Conservation (phyloP, 2,888 invertebrate species). For the Campoplex nolae region DNA sequence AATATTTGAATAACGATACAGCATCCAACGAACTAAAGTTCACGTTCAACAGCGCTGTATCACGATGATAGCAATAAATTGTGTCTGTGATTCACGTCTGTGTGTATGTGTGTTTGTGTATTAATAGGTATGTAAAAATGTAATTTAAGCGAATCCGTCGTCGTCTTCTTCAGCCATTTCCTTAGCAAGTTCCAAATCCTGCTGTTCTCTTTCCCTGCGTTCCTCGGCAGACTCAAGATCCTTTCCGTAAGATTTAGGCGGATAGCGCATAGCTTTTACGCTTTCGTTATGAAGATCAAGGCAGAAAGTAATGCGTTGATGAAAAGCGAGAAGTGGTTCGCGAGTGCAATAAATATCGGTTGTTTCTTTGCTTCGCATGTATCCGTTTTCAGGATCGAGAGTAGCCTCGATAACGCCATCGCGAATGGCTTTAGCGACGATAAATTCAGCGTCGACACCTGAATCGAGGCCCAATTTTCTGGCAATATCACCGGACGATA, state of each 20-base stretch:
- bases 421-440: constrained; percentile 98
- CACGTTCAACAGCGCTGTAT: constrained; percentile 35
- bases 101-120: constrained; percentile 5
- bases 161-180: constrained; percentile 99
- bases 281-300: constrained; percentile 99
- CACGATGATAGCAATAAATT: constrained; percentile 44
- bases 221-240: constrained; percentile 99
- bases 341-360: constrained; percentile 98
- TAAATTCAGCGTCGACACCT: constrained; percentile 99
- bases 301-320: constrained; percentile 98
- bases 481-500: constrained; percentile 97
- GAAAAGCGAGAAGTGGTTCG: constrained; percentile 98
- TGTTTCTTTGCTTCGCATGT: constrained; percentile 98
- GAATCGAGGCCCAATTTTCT: constrained; percentile 97
- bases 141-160: constrained; percentile 90
- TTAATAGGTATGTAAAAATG: constrained; percentile 6
- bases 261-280: constrained; percentile 99
- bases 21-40: constrained; percentile 45
- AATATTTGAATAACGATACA: constrained; percentile 57
- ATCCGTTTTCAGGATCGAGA: constrained; percentile 97
- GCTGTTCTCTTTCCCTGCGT: constrained; percentile 97
- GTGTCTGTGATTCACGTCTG: constrained; percentile 26
- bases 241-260: constrained; percentile 99
- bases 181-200: constrained; percentile 99
- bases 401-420: constrained; percentile 99